Base-by-base conservation (phyloP, 2,113 vertebrate genomes). In the Cyprinodon tularosa region DNA sequence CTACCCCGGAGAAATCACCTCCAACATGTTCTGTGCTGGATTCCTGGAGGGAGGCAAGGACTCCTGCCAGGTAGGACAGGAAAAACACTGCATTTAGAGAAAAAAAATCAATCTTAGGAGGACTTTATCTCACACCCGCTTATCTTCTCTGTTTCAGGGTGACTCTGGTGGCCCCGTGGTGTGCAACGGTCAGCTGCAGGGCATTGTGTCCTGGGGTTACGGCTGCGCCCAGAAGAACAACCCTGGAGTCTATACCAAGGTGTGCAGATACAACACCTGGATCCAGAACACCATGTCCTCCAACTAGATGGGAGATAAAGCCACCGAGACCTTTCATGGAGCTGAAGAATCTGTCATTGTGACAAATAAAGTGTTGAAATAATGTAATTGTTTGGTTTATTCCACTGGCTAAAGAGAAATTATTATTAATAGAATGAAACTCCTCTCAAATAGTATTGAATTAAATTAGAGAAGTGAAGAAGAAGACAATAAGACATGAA, bases 11-110 rank as follows among this genome's bases (percentile, higher is more conserved):
- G 0, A 94, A 84, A 97, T 97, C 80, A 95, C 95, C 15, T 0
- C 29, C 0, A 98, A 95, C 95, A 97, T 97, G 96, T 85, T 97
- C 62, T 97, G 96, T 5, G 88, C 94, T 0, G 97, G 97, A 87
- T 97, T 81, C 90, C 17, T 97, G 0, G 95, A 96, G 74, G 97
- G 96, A 88, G 96, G 96, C 79, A 97, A 96, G 86, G 97, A 98
- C 76, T 96, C 96, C 65, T 98, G 97, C 94, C 96, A 98, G 96
- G 97, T 97, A 89, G 59, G 38, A 76, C 39, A 67, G 42, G 10
- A 40, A 72, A 8, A 48, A 11, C 2, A 4, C 40, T 40, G 70
- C 22, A 64, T 12, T 12, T 36, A 36, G 20, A 29, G 4, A 37
- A 68, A 3, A 57, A 9, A 57, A 9, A 13, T 0, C 42, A 39